A percentile compares a stretch with the other conserved stretches of the same genome.
These are phyloP conservation scores for Pissodes strobi DNA, from an alignment of 1,140 invertebrate species.

Conservation along the genomic window DNA sequence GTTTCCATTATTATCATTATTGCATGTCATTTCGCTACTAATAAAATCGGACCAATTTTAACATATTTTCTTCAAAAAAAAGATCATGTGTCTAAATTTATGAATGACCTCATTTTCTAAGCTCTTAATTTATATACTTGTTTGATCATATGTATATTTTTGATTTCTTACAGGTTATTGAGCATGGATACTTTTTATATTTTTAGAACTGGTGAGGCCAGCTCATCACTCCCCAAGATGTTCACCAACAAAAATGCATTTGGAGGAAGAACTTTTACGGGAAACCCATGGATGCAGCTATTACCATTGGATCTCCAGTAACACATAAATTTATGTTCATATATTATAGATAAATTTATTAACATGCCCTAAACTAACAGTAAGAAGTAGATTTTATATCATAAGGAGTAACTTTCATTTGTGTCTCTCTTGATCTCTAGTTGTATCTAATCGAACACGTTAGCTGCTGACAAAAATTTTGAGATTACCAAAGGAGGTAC, in stretches of 20 bases:
- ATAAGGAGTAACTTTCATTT: too few relatives aligned
- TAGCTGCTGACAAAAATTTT: too few relatives aligned
- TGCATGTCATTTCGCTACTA: background rate
- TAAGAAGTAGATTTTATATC: too few relatives aligned
- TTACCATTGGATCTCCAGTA: constrained; percentile 53
- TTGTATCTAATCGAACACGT: too few relatives aligned
- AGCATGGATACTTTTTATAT: background rate
- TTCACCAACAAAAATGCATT: constrained; percentile 5
- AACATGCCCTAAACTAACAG: too few relatives aligned
- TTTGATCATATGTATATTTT: constrained; percentile 1
- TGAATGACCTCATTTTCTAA: constrained; percentile 7
- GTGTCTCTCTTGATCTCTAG: too few relatives aligned
- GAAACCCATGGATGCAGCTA: constrained; percentile 60
- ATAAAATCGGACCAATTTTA: too few relatives aligned
- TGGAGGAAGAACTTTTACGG: constrained; percentile 57
- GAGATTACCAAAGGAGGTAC: too few relatives aligned
- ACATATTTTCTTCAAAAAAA: background rate
- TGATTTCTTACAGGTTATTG: background rate
- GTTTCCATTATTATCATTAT: background rate
- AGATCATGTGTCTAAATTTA: constrained; percentile 2
- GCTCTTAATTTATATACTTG: constrained; percentile 10
- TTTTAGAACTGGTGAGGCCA: constrained; percentile 2
- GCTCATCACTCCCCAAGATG: background rate
- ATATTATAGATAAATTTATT: too few relatives aligned
- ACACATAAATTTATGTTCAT: background rate